phyloP scores from a whole-genome alignment of 2,113 vertebrate genomes.

The Muntiacus muntjak region DNA sequence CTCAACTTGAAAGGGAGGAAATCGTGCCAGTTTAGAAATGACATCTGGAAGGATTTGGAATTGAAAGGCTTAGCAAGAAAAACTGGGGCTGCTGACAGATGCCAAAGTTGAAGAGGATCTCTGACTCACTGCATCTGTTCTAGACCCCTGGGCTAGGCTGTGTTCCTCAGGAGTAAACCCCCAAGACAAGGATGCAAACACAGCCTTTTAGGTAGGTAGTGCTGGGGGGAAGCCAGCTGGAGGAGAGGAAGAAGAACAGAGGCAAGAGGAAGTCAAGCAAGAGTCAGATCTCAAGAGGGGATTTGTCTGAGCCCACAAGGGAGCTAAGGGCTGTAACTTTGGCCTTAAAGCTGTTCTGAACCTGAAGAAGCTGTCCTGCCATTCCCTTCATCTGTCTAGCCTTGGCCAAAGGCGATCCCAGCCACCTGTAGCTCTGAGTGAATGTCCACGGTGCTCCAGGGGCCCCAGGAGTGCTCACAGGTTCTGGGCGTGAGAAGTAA shows the following conservation, averaged over 20 bases:
- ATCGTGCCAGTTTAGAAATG: constrained; percentile 32
- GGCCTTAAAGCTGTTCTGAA: neutral
- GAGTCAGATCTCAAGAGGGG: neutral
- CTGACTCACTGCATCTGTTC: neutral
- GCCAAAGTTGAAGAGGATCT: neutral
- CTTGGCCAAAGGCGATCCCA: neutral
- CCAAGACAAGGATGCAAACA: neutral
- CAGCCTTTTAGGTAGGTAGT: neutral
- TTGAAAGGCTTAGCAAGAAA: neutral
- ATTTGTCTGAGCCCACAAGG: neutral
- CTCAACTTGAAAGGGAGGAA: constrained; percentile 25
- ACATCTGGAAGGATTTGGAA: constrained; percentile 60
- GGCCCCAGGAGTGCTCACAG: neutral
- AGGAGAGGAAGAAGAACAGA: neutral
- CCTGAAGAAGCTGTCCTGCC: neutral
- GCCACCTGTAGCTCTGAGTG: neutral
- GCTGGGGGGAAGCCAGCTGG: accelerated
- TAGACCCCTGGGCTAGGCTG: neutral
- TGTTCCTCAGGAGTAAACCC: neutral
- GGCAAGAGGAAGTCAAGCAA: neutral
- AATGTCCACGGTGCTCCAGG: neutral
- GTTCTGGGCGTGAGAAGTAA: neutral
- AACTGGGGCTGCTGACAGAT: neutral
- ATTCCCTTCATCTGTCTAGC: neutral
- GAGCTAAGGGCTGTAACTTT: neutral